Percentiles rank a stretch among this genome's conserved stretches.
These are phyloP conservation scores for Cotesia typhae DNA, from an alignment of 1,140 invertebrate genomes.

Conservation along the genomic window DNA sequence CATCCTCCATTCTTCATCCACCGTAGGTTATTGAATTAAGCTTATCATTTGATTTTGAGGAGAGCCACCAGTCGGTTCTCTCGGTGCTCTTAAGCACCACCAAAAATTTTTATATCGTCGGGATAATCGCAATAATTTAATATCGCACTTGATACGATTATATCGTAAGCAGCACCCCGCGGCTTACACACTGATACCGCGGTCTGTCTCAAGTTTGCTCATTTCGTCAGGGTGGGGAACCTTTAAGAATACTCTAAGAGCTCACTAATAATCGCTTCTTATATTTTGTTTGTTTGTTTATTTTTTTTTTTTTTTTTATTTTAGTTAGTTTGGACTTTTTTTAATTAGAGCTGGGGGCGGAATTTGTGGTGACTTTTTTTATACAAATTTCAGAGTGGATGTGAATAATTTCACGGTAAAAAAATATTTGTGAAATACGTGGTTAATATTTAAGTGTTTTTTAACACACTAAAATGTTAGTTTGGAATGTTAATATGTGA, in stretches of 20 bases:
- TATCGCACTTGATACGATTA: conserved; percentile 68
- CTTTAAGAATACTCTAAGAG: not conserved
- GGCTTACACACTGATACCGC: conserved; percentile 30
- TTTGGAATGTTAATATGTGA: too few relatives aligned
- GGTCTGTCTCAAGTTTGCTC: not conserved
- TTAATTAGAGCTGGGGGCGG: too few relatives aligned
- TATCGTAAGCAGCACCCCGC: conserved; percentile 52
- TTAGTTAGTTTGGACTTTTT: too few relatives aligned
- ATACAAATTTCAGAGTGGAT: too few relatives aligned
- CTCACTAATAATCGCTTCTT: not conserved
- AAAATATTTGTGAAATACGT: too few relatives aligned
- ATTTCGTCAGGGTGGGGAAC: not conserved
- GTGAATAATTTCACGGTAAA: too few relatives aligned
- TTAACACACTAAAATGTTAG: too few relatives aligned
- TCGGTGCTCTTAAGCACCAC: conserved; percentile 62
- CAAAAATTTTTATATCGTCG: conserved; percentile 63
- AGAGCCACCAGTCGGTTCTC: conserved; percentile 69
- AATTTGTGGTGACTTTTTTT: too few relatives aligned
- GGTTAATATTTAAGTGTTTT: too few relatives aligned
- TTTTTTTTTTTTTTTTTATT: too few relatives aligned
- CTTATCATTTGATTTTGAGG: conserved; percentile 78
- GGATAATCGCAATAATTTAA: conserved; percentile 70
- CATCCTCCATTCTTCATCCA: too few relatives aligned
- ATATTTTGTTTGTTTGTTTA: too few relatives aligned
- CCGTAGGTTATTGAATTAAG: conserved; percentile 74